A percentile compares a stretch with the other conserved stretches of the same genome.
Evolutionary conservation across 2,888 invertebrate genomes (phyloP).

Genomic region (Erpobdella octoculata): DNA sequence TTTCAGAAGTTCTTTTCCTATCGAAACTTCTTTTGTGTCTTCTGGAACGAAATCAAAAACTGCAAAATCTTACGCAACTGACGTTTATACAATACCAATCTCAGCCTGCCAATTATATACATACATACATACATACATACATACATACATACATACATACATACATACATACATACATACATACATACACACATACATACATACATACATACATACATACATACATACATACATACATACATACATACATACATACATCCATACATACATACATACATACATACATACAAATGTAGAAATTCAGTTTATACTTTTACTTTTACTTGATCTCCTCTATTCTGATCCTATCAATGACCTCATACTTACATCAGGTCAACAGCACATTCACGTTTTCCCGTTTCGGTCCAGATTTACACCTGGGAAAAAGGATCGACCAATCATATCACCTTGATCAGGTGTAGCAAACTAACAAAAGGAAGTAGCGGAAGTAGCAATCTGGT

Average conservation of each 20-base stretch:
- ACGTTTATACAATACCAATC: background rate
- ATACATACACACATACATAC: constrained; percentile 1
- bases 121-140: background rate
- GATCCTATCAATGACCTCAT: too few species aligned
- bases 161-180: background rate
- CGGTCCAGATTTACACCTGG: too few species aligned
- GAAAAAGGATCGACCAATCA: too few species aligned
- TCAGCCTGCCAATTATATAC: background rate
- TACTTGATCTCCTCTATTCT: too few species aligned
- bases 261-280: background rate
- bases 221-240: background rate
- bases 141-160: background rate
- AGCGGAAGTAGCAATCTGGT: too few species aligned
- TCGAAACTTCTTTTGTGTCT: background rate
- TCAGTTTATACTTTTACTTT: background rate
- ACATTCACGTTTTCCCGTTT: too few species aligned
- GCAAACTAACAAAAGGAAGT: too few species aligned
- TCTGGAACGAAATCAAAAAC: background rate
- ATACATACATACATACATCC: too few species aligned
- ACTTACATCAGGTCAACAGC: too few species aligned
- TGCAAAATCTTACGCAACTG: background rate
- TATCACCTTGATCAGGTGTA: too few species aligned
- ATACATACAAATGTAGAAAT: background rate
- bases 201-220: background rate
- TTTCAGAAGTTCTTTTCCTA: too few species aligned